These are phyloP conservation scores for Hapalemur alaotrensis DNA, from an alignment of 2,797 vertebrate species.

Conservation along the genomic window DNA sequence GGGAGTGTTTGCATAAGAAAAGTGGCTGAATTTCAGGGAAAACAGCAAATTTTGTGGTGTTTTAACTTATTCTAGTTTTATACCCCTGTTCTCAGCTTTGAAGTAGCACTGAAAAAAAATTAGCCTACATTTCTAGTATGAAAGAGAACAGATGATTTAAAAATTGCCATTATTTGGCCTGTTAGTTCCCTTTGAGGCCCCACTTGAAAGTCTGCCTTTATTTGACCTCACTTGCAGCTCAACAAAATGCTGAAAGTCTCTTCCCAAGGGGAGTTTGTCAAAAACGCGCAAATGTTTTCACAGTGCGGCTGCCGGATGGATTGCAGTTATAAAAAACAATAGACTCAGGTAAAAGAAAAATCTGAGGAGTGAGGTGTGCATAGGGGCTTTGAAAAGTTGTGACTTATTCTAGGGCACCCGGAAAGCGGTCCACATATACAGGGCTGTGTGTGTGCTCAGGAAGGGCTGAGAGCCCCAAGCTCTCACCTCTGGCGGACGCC, in stretches of 20 bases:
- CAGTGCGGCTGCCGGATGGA: not conserved
- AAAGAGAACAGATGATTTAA: not conserved
- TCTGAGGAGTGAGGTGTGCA: not conserved
- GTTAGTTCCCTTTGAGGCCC: rapidly evolving
- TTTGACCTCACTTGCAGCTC: not conserved
- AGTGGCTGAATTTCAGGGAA: not conserved
- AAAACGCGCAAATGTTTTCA: not conserved
- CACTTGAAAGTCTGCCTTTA: not conserved
- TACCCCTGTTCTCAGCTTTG: not conserved
- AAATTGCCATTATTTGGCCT: not conserved
- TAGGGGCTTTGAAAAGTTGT: not conserved
- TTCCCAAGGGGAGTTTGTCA: not conserved
- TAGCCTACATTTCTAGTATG: not conserved
- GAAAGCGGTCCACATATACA: not conserved
- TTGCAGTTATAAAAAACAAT: not conserved
- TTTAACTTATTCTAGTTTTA: not conserved
- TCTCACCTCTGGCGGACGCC: not conserved
- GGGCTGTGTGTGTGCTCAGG: not conserved
- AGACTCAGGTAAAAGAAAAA: not conserved
- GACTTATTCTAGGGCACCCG: not conserved
- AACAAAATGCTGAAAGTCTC: not conserved
- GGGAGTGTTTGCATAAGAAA: not conserved
- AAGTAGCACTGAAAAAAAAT: too few species aligned
- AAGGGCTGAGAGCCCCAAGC: rapidly evolving
- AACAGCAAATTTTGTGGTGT: not conserved